Evolutionary conservation across 2,888 invertebrate genomes (phyloP), one percentile per base, ranked within the genome.

Genomic region (Cryptocephalus primarius): DNA sequence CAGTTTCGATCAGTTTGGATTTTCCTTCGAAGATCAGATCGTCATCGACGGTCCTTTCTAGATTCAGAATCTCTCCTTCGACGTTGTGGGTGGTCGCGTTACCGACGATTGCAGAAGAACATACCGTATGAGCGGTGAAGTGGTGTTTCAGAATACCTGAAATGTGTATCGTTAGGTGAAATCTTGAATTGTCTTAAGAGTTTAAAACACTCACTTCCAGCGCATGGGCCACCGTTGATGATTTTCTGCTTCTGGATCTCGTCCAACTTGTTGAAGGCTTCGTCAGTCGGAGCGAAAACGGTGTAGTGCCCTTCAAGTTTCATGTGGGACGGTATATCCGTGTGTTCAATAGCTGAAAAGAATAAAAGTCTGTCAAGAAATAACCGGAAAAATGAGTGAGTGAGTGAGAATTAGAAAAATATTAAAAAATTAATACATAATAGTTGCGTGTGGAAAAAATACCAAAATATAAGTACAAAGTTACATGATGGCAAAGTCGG

Each of bases 131-230:
- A 6, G 79, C 76, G 32, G 84, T 70, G 48, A 85, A 71, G 59
- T 85, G 85, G 57, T 82, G 79, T 58, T 78, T 76, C 33, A 85
- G 61, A 45, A 85, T 77, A 56, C 77, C 82, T 82, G 60, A 41
- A 57, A 54, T 9, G 3, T 41, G 11, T 14, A 6, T 22, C 31
- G 3, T 41, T 10, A 14, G 6, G 6, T 40, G 9, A 11, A 31
- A 14, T 31, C 36, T 36, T 36, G 11, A 36, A 36, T 36, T 14
- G 14, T 13, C 40, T 40, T 36, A 36, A 40, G 33, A n/a, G 11
- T 40, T 31, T 39, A 32, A 22, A 12, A 22, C 42, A 72, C 76
- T 74, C 68, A 80, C 80, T 78, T 55, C 71, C 65, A 44, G 79
- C 74, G 60, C 81, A 82, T 38, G 75, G 72, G 46, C 76, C 75